Base-by-base conservation (phyloP, 2,113 vertebrate genomes). In the Ptilonorhynchus violaceus region DNA sequence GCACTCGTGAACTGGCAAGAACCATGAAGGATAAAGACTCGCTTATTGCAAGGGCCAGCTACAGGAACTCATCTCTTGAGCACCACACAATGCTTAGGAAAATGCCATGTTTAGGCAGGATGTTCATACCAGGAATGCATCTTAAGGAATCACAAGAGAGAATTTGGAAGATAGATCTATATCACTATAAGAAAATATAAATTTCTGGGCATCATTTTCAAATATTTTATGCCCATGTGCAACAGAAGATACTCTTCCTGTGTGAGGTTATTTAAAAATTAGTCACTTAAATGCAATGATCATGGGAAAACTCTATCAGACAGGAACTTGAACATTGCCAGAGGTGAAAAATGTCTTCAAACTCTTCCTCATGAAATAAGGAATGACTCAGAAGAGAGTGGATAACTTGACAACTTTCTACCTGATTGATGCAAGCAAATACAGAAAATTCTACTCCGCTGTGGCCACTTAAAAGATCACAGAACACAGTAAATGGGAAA, bases 11-110 rank as follows among this genome's bases (percentile, higher is more conserved):
- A 64, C 33, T 28, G 52, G 13, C n/a, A 80, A 15, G 25, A 49
- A 41, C 69, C 37, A 28, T 0, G 12, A 55, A 68, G 58, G 33
- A 23, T n/a, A 58, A 79, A 35, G 16, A 88, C 22, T 52, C 4
- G 0, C 14, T 35, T 15, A 21, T 0, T 73, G 66, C 33, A 55
- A 83, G 4, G 27, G 53, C 58, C 3, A 0, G 27, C 8, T 5
- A 6, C 70, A 52, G 11, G 14, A 88, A 79, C 24, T 10, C 56
- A 50, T 8, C 62, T 33, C 53, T 44, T 19, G 10, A 88, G 41
- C 37, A 25, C 49, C 52, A 13, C 0, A 0, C 7, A 64, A 9
- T 23, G 28, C 72, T 58, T 7, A 14, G 59, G 28, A 53, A 92
- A 86, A 80, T 19, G 18, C 27, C 35, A 23, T 1, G 13, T 44